These are phyloP conservation scores for Micrastur ruficollis DNA, from an alignment of 2,797 vertebrate genomes.

Conservation along the genomic window DNA sequence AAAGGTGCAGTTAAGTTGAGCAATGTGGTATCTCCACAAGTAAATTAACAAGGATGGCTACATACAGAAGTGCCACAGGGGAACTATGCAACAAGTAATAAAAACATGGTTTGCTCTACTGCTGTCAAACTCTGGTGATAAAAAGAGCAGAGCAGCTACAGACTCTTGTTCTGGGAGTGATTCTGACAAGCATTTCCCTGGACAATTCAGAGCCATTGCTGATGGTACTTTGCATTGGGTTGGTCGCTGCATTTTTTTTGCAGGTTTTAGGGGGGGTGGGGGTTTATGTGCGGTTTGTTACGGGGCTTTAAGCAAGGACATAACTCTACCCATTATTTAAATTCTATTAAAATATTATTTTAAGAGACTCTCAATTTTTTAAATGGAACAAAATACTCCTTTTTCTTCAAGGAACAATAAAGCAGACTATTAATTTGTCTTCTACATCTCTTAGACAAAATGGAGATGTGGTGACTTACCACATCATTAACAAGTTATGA, in stretches of 20 bases:
- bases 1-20: background rate
- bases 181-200: background rate
- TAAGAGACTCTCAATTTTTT: background rate
- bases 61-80: background rate
- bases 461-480: background rate
- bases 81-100: background rate
- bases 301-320: fast-evolving
- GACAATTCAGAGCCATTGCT: background rate
- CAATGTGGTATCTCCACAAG: background rate
- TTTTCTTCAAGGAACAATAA: background rate
- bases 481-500: background rate
- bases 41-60: background rate
- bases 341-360: background rate
- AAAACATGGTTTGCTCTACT: background rate
- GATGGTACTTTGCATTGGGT: background rate
- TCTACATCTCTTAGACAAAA: background rate
- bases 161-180: background rate
- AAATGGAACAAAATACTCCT: background rate
- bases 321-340: background rate
- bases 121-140: background rate
- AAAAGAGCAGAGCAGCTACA: background rate
- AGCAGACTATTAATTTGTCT: background rate
- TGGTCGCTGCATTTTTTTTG: background rate
- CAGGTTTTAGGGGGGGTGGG: background rate
- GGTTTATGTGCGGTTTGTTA: background rate